phyloP scores from a whole-genome alignment of 2,113 vertebrate species.

The Saccopteryx leptura region DNA sequence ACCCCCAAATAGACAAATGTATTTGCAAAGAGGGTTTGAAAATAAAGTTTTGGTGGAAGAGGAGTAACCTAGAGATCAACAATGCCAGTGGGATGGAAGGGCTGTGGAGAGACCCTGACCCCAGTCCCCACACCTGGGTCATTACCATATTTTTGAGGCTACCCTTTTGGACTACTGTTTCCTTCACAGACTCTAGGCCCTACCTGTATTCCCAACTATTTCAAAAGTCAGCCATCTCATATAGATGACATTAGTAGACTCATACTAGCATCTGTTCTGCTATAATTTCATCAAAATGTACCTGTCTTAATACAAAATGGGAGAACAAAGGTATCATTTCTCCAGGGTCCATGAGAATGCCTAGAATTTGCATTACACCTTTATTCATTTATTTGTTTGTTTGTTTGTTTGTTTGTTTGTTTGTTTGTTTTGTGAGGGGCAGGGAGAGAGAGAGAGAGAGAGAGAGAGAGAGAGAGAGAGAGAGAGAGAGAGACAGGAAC shows the following conservation, averaged over 20 bases:
- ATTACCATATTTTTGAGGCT: background rate
- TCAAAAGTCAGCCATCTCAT: slow-evolving; percentile 54
- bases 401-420: no score
- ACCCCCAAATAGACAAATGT: slow-evolving; percentile 1
- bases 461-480: no score
- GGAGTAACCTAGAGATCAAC: background rate
- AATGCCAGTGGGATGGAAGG: background rate
- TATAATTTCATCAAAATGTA: slow-evolving; percentile 61
- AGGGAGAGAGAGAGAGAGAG: no score
- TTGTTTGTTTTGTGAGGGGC: no score
- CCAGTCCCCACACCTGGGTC: background rate
- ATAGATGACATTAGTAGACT: background rate
- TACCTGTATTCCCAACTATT: background rate
- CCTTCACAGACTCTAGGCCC: background rate
- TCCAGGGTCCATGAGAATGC: slow-evolving; percentile 37
- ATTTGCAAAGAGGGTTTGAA: background rate
- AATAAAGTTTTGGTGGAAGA: slow-evolving; percentile 11
- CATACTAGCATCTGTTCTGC: background rate
- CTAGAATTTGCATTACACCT: slow-evolving; percentile 24
- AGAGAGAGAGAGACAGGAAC: no score
- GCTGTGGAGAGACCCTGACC: background rate
- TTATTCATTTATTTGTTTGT: background rate
- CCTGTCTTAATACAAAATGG: slow-evolving; percentile 16
- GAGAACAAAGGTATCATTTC: slow-evolving; percentile 29
- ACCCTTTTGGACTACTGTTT: background rate